Percentiles rank a stretch among this genome's conserved stretches.
These are phyloP conservation scores for Papilio glaucus DNA, from an alignment of 1,140 invertebrate genomes.

Conservation along the genomic window DNA sequence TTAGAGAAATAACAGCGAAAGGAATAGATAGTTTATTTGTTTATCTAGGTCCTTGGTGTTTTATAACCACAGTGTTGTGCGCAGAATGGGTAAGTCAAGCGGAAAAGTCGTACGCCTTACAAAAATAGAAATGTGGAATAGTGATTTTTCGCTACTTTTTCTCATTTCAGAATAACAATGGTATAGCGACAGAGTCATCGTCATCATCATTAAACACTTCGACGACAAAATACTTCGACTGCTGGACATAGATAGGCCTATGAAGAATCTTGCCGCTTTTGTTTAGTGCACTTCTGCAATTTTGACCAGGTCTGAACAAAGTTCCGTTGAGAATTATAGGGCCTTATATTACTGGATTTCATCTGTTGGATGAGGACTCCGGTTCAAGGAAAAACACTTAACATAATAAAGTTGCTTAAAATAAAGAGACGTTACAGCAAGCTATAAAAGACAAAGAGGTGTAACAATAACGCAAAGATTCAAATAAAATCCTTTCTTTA, in stretches of 20 bases:
- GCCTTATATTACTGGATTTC: too few species aligned
- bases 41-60: neutral
- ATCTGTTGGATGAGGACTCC: too few species aligned
- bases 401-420: neutral
- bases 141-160: too few species aligned
- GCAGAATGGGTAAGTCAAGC: neutral
- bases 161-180: too few species aligned
- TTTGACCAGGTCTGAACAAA: too few species aligned
- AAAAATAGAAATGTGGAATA: neutral
- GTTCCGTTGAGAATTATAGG: too few species aligned
- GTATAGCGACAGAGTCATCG: too few species aligned
- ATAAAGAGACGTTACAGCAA: neutral
- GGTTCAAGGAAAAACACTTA: too few species aligned
- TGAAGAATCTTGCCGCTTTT: too few species aligned
- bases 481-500: conserved; percentile 33
- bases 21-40: conserved; percentile 18
- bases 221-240: too few species aligned
- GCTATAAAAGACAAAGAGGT: conserved; percentile 8
- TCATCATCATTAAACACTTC: neutral
- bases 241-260: too few species aligned
- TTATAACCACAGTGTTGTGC: neutral
- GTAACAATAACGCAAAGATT: conserved; percentile 15
- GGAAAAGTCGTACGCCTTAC: neutral
- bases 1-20: conserved; percentile 9
- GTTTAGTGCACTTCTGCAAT: too few species aligned